These are phyloP conservation scores for Archips crataeganus DNA, from an alignment of 2,888 invertebrate genomes.

Conservation along the genomic window DNA sequence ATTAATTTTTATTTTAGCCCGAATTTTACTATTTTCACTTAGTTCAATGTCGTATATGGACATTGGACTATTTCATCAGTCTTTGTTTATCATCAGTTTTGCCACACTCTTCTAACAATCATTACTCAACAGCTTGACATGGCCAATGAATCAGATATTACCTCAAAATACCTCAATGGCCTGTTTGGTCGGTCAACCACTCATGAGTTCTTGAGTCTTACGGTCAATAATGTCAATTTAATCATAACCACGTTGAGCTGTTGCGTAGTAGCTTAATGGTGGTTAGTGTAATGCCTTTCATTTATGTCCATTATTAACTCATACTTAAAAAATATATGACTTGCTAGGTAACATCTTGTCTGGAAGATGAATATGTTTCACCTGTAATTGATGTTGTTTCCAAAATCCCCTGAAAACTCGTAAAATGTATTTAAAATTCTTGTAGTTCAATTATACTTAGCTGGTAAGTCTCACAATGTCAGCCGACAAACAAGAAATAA, in stretches of 20 bases:
- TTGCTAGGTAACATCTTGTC: no score
- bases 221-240: neutral
- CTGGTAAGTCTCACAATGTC: no score
- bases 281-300: conserved; percentile 35
- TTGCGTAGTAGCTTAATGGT: conserved; percentile 27
- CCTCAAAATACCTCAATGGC: no score
- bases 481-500: no score
- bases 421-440: no score
- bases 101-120: neutral
- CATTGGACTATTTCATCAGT: neutral
- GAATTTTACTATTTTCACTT: neutral
- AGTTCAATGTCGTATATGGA: neutral
- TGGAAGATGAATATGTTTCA: no score
- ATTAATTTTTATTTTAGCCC: neutral
- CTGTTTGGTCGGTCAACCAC: neutral
- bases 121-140: neutral
- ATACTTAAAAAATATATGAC: neutral
- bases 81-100: neutral
- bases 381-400: neutral
- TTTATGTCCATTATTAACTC: neutral
- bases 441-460: no score
- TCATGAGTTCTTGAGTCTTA: no score
- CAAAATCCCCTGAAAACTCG: neutral
- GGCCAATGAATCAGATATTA: neutral
- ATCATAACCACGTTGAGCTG: conserved; percentile 6